Base-by-base conservation (phyloP, 1,140 invertebrate species). In the Caerostris darwini region DNA sequence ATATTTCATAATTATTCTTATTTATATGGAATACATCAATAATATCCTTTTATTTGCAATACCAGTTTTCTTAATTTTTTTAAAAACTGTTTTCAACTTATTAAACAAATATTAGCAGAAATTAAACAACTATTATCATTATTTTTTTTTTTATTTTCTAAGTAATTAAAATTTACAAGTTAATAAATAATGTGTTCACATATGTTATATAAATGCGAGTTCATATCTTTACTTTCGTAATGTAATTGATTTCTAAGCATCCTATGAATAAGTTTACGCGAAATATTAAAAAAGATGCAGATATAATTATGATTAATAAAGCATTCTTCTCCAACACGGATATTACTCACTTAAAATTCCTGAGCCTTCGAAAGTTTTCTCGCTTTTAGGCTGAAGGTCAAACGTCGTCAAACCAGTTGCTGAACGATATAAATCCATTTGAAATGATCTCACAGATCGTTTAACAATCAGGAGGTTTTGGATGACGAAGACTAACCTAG, bases 291-390 rank as follows among this genome's bases (percentile, higher is more conserved):
- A 34, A 81, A 34, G 77, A 19, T 34, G n/a, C 17, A 57, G 5
- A 57, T n/a, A 8, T 53, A 64, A 88, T 88, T 88, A 64, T 88
- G 86, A 88, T 88, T 88, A 88, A 88, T 88, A 88, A 4, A 54
- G 86, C 86, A 88, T 88, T 88, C 86, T 88, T 88, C 86, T 8
- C 34, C n/a, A 53, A 64, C 86, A 53, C 86, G 86, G 86, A 88
- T 88, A 64, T 88, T 88, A 88, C 10, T 12, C 53, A 54, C 34
- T 88, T 64, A 67, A 88, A 67, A 88, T 88, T 88, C 86, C 59
- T 19, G 14, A 34, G 7, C 17, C 86, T 67, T 67, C 34, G 50
- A 88, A 88, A 88, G 61, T 53, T 61, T 85, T 59, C 54, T 81
- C 53, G 59, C 50, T 64, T 88, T 88, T 88, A 53, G 14, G 12